Percentiles rank a stretch among this genome's conserved stretches.
These are phyloP conservation scores for Propithecus coquereli DNA, from an alignment of 2,113 vertebrate genomes.

Conservation along the genomic window DNA sequence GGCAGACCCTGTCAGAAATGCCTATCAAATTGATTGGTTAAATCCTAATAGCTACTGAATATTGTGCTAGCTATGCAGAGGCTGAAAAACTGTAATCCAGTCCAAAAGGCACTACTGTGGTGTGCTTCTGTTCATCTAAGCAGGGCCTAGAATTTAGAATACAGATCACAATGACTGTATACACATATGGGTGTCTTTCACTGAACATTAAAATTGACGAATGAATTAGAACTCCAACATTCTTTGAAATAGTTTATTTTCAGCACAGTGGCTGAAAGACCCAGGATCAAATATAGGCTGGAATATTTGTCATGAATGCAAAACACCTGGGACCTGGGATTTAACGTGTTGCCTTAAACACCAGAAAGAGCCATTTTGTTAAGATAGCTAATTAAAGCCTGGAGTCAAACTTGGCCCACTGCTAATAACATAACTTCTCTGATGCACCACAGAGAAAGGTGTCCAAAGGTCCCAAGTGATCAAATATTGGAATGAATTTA, in stretches of 20 bases:
- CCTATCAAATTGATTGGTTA: neutral
- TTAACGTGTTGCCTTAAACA: too few species aligned
- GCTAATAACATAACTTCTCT: neutral
- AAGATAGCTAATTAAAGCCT: neutral
- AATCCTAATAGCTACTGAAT: neutral
- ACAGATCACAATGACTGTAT: neutral
- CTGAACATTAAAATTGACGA: neutral
- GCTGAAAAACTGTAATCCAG: neutral
- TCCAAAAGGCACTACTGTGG: neutral
- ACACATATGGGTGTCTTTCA: neutral
- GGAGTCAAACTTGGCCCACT: neutral
- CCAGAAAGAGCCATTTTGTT: too few species aligned
- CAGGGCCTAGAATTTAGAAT: neutral
- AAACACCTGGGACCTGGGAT: too few species aligned
- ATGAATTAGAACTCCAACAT: neutral
- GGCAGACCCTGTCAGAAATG: neutral
- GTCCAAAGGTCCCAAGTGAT: neutral
- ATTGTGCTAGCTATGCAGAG: neutral
- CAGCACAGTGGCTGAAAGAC: neutral
- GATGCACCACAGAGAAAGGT: neutral
- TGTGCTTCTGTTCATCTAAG: neutral
- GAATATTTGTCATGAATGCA: too few species aligned
- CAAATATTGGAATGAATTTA: neutral
- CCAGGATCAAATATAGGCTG: neutral
- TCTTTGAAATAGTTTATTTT: neutral